phyloP scores from a whole-genome alignment of 2,797 vertebrate genomes.

The Pangasius mekongensis region DNA sequence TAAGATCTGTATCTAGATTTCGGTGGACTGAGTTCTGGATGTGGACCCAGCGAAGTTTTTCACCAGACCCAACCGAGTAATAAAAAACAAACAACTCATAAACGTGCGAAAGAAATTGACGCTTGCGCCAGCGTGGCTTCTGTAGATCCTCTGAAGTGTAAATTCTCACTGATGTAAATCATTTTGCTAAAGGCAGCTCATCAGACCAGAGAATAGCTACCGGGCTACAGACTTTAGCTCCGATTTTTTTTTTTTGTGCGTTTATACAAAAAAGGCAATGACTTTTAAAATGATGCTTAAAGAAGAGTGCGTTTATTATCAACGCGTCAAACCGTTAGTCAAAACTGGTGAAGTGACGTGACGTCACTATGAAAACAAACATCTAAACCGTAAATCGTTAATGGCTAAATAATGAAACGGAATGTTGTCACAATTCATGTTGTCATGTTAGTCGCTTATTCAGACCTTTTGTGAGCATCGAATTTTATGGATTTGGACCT shows the following conservation, averaged over 20 bases:
- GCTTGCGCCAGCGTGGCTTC: no score
- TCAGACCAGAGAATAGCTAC: neutral
- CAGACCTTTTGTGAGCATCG: neutral
- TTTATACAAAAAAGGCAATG: neutral
- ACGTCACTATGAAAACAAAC: neutral
- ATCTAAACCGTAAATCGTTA: neutral
- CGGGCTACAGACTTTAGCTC: neutral
- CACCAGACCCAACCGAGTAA: no score
- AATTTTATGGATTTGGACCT: neutral
- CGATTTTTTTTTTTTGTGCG: neutral
- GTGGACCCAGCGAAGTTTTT: neutral
- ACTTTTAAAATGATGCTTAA: neutral
- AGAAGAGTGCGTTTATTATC: neutral
- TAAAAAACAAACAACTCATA: neutral
- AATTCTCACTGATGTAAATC: neutral
- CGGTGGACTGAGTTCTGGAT: neutral
- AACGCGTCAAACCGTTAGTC: neutral
- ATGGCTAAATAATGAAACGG: neutral
- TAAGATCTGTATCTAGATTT: neutral
- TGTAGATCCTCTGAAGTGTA: neutral
- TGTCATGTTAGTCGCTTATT: neutral
- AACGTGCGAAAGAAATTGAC: neutral
- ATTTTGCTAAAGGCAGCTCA: neutral
- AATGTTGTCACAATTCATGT: neutral
- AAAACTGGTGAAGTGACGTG: neutral